Base-by-base conservation (phyloP, 2,113 vertebrate species). In the Synchiropus splendidus region DNA sequence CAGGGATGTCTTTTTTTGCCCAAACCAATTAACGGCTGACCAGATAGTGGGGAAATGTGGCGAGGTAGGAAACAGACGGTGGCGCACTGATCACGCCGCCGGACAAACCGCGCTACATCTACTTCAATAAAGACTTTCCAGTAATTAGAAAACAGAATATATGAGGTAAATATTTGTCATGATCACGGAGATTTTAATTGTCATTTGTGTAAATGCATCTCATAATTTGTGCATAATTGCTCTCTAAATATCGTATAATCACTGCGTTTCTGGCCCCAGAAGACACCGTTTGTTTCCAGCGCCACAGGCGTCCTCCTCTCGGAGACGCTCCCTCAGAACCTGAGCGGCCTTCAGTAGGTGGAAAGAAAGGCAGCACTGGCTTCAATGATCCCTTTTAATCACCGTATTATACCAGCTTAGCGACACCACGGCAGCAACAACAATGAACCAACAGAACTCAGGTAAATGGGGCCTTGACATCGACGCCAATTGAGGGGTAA, bases 401-500 rank as follows among this genome's bases (percentile, higher is more conserved):
- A 78, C 65, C 69, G 21, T 64, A 77, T 81, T 77, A 43, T 71
- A 61, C 18, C n/a, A 33, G 37, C 52, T 51, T 39, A 32, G 8
- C 48, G 69, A 48, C 67, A 69, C 55, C 75, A 74, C 63, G 71
- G 60, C 64, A 50, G 51, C 69, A 58, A 67, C 66, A 74, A 74
- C 68, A 82, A 77, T 65, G 64, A 61, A 61, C 59, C 58, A 67
- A 77, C 68, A 70, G 64, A 65, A 67, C 69, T 54, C 73, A 75
- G 74, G 76, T 76, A 71, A 79, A 75, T 64, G 74, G 68, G 80
- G 69, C 72, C 75, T 48, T 70, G 73, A 83, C 78, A 81, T 74
- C 48, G 78, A 81, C 65, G 76, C 75, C 83, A 80, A 80, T 83
- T 84, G 80, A 83, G 75, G 82, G 73, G 70, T 86, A 88, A 88